These are phyloP conservation scores for Bufo bufo DNA, from an alignment of 2,113 vertebrate genomes.

Conservation along the genomic window DNA sequence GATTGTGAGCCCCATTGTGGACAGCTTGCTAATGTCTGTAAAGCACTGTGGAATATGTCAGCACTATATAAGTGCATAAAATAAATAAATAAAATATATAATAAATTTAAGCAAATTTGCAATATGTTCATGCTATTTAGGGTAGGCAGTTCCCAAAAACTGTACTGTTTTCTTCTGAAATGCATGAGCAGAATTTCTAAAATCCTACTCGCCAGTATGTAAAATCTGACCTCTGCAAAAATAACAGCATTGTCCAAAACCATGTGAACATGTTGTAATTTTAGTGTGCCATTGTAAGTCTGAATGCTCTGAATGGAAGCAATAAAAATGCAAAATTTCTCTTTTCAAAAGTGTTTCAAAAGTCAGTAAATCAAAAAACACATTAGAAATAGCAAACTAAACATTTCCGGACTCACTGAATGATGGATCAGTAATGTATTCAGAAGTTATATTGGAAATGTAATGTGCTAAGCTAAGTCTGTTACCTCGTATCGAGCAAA, in stretches of 20 bases:
- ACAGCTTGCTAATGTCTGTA: no score
- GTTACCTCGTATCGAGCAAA: background rate
- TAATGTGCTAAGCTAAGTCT: background rate
- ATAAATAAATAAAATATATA: no score
- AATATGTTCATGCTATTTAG: background rate
- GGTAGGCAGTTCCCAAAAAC: background rate
- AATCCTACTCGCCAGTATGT: background rate
- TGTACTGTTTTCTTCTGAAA: background rate
- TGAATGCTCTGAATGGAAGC: background rate
- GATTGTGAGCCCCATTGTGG: no score
- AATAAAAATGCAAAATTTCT: background rate
- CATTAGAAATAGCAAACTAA: background rate
- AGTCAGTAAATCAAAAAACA: background rate
- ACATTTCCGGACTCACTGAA: constrained; percentile 4
- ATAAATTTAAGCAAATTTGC: background rate
- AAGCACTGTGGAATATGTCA: no score
- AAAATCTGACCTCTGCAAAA: background rate
- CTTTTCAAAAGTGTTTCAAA: background rate
- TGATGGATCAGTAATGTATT: constrained; percentile 15
- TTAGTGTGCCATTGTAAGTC: background rate
- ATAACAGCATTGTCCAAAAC: background rate
- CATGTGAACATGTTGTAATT: background rate
- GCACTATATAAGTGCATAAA: no score
- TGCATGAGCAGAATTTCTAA: background rate
- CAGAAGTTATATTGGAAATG: constrained; percentile 5